phyloP scores from a whole-genome alignment of 1,140 invertebrate genomes.

The Leucophenga varia region DNA sequence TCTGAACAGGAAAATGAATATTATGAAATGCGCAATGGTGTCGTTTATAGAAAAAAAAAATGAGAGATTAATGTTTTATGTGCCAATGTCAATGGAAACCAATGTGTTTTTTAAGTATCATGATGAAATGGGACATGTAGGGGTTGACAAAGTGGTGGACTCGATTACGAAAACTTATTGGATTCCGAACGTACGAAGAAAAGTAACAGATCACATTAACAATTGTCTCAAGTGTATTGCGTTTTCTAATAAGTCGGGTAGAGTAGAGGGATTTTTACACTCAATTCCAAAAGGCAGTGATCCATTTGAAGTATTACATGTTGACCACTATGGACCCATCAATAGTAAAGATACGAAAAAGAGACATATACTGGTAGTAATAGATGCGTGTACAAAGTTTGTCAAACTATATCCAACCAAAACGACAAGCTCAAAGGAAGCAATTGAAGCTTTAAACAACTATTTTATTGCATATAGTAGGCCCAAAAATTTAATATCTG shows the following conservation, averaged over 20 bases:
- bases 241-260: conserved; percentile 22
- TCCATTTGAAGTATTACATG: conserved; percentile 33
- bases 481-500: conserved; percentile 23
- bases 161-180: conserved; percentile 22
- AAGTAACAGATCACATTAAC: conserved; percentile 16
- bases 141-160: conserved; percentile 21
- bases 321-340: too few species aligned
- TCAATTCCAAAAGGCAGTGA: conserved; percentile 34
- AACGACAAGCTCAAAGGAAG: too few species aligned
- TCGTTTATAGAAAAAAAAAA: conserved; percentile 34
- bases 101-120: conserved; percentile 23
- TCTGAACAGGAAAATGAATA: neutral
- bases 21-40: conserved; percentile 6
- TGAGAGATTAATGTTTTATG: conserved; percentile 30
- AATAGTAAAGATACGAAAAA: too few species aligned
- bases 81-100: conserved; percentile 22
- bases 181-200: conserved; percentile 35
- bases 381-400: too few species aligned
- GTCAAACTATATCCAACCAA: too few species aligned
- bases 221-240: conserved; percentile 32
- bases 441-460: too few species aligned
- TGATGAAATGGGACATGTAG: conserved; percentile 30
- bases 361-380: too few species aligned
- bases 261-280: conserved; percentile 24
- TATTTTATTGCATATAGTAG: conserved; percentile 12